A percentile compares a stretch with the other conserved stretches of the same genome.
phyloP scores from a whole-genome alignment of 2,113 vertebrate genomes.

The Talpa occidentalis region DNA sequence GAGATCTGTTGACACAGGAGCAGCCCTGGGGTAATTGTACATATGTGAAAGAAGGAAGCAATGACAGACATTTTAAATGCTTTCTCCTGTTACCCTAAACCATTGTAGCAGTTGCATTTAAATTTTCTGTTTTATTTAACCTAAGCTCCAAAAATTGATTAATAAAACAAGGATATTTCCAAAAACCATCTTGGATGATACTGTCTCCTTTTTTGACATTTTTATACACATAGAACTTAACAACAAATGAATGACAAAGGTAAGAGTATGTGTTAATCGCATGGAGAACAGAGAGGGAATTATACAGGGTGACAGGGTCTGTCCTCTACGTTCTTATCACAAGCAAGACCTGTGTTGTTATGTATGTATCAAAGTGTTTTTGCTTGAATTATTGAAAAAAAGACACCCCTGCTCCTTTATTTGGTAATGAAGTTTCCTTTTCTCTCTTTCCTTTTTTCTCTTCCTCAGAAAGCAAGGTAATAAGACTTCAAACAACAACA shows the following conservation, averaged over 20 bases:
- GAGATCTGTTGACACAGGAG: no score
- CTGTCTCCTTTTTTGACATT: not conserved
- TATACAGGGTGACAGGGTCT: not conserved
- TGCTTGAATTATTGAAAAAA: not conserved
- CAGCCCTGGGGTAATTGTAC: no score
- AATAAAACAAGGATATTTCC: not conserved
- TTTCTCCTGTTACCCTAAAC: no score
- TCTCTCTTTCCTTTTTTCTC: not conserved
- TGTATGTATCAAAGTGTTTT: not conserved
- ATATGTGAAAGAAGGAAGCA: no score
- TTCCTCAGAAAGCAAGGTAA: slow-evolving; percentile 19
- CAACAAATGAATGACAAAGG: no score
- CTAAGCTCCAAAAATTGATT: no score
- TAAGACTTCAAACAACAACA: not conserved
- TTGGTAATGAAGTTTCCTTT: not conserved
- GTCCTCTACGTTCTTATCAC: not conserved
- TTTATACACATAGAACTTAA: not conserved
- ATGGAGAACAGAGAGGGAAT: not conserved
- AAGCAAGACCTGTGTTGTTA: not conserved
- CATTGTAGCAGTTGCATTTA: no score
- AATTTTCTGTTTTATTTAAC: no score
- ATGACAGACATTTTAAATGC: no score
- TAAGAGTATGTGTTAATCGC: not conserved
- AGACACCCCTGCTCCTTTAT: not conserved
- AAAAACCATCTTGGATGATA: not conserved